Percentiles rank a stretch among this genome's conserved stretches.
Conservation (phyloP, 1,140 invertebrate genomes). For the roundworm (Caenorhabditis elegans) region WBcel235 BX284605.5:6674501-6675000, state of each 20-base stretch:
- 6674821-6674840: slow-evolving; percentile 72
- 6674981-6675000: slow-evolving; percentile 63
- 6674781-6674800: slow-evolving; percentile 67
- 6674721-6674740: slow-evolving; percentile 87
- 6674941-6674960: slow-evolving; percentile 64
- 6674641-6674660: neutral
- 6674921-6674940: slow-evolving; percentile 60
- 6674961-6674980: slow-evolving; percentile 65
- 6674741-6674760: slow-evolving; percentile 84
- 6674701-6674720: slow-evolving; percentile 65
- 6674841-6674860: slow-evolving; percentile 72
- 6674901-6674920: slow-evolving; percentile 61
- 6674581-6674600: neutral
- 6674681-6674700: no score
- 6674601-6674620: slow-evolving; percentile 3
- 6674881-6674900: slow-evolving; percentile 38
- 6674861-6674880: slow-evolving; percentile 36
- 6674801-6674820: slow-evolving; percentile 68
- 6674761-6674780: neutral
- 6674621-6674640: neutral
- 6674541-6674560: slow-evolving; percentile 6
- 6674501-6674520: slow-evolving; percentile 4
- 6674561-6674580: neutral
- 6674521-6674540: slow-evolving; percentile 7
- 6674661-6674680: no score